Conservation (phyloP, 1,140 invertebrate species). For the Atta colombica region DNA sequence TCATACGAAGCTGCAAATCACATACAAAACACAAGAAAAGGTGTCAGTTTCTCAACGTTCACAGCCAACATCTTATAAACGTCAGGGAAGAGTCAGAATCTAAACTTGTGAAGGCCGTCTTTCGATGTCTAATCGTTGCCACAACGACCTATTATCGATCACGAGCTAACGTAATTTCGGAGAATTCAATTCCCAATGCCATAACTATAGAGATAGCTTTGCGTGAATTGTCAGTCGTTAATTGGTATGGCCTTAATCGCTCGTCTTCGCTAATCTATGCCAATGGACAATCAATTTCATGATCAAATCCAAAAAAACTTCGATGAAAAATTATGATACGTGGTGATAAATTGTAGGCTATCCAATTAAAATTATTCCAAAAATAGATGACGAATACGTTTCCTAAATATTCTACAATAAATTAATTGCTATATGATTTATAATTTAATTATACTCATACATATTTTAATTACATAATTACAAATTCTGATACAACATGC, state of each 20-base stretch:
- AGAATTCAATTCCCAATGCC: slow-evolving; percentile 48
- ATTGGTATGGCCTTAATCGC: background rate
- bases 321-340: background rate
- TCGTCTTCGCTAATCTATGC: slow-evolving; percentile 17
- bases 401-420: background rate
- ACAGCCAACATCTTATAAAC: background rate
- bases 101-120: slow-evolving; percentile 6
- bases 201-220: slow-evolving; percentile 34
- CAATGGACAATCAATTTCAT: slow-evolving; percentile 25
- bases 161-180: slow-evolving; percentile 30
- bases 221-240: slow-evolving; percentile 56
- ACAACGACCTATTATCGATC: slow-evolving; percentile 14
- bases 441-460: background rate
- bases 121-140: slow-evolving; percentile 16
- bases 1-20: background rate
- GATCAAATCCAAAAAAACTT: background rate
- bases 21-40: background rate
- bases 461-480: slow-evolving; percentile 2
- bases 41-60: background rate
- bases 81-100: background rate
- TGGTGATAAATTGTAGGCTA: background rate
- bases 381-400: background rate
- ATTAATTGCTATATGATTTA: background rate
- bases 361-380: background rate
- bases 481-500: background rate